phyloP scores from a whole-genome alignment of 2,113 vertebrate genomes.

The Lophura nycthemera region DNA sequence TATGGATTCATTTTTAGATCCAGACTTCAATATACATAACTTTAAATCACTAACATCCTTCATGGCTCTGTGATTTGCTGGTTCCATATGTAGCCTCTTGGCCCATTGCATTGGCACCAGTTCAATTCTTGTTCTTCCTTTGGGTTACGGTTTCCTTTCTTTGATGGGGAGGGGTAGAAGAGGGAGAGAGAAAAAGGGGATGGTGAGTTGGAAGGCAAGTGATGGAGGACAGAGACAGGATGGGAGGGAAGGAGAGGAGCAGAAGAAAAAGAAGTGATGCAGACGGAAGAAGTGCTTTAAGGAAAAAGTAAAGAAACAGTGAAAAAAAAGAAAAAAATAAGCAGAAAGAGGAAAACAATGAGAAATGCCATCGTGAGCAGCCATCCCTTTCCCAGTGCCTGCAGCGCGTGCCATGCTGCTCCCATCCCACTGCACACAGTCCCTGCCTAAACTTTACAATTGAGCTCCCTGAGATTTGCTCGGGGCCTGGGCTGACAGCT shows the following conservation, averaged over 20 bases:
- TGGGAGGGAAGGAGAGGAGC: not conserved
- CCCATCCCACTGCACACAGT: not conserved
- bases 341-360: not conserved
- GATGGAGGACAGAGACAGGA: not conserved
- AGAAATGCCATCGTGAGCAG: not conserved
- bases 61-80: conserved; percentile 81
- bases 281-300: not conserved
- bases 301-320: not conserved
- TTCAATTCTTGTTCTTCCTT: conserved; percentile 76
- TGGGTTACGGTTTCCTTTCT: conserved; percentile 58
- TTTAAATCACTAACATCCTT: conserved; percentile 87
- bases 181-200: not conserved
- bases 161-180: not conserved
- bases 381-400: not conserved
- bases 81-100: conserved; percentile 85
- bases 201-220: not conserved
- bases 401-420: conserved; percentile 23
- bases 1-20: conserved; percentile 82
- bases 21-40: conserved; percentile 81
- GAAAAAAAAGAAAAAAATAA: not conserved
- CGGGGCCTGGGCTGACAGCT: conserved; percentile 76
- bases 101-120: conserved; percentile 74
- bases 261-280: not conserved
- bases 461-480: conserved; percentile 51
- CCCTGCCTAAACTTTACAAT: conserved; percentile 58